These are phyloP conservation scores for Spisula solida DNA, from an alignment of 2,888 invertebrate species.

Conservation along the genomic window DNA sequence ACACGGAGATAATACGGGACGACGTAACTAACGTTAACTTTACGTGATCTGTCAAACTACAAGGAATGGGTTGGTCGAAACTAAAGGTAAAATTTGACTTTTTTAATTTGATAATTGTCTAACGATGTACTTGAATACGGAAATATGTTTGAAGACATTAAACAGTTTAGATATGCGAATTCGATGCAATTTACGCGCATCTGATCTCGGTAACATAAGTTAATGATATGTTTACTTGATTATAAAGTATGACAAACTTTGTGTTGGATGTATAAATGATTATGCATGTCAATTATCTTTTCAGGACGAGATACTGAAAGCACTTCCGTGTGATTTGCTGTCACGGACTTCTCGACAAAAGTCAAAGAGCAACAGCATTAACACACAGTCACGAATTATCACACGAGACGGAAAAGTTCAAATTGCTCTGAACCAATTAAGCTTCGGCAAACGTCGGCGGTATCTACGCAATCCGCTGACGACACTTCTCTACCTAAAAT, in stretches of 20 bases:
- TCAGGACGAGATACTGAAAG: conserved; percentile 28
- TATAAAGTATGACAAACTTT: not conserved
- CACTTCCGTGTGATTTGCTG: not conserved
- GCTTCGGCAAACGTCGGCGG: conserved; percentile 61
- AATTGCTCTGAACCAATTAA: conserved; percentile 63
- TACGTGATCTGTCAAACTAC: not conserved
- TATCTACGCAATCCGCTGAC: conserved; percentile 93
- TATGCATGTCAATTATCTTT: not conserved
- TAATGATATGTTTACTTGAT: not conserved
- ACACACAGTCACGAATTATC: conserved; percentile 57
- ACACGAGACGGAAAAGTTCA: conserved; percentile 70
- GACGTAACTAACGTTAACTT: not conserved
- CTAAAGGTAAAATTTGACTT: conserved; percentile 25
- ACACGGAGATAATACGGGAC: not conserved
- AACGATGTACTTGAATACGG: too few relatives aligned
- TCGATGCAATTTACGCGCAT: too few relatives aligned
- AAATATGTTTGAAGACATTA: not conserved
- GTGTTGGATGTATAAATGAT: not conserved
- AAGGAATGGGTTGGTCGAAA: conserved; percentile 35
- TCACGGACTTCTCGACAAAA: not conserved
- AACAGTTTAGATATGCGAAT: not conserved
- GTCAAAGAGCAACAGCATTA: not conserved
- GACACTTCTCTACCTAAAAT: conserved; percentile 97
- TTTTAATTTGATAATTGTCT: not conserved
- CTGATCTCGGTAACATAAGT: too few relatives aligned